Base-by-base conservation (phyloP, 1,140 invertebrate species). In the Bombus sylvicola region DNA sequence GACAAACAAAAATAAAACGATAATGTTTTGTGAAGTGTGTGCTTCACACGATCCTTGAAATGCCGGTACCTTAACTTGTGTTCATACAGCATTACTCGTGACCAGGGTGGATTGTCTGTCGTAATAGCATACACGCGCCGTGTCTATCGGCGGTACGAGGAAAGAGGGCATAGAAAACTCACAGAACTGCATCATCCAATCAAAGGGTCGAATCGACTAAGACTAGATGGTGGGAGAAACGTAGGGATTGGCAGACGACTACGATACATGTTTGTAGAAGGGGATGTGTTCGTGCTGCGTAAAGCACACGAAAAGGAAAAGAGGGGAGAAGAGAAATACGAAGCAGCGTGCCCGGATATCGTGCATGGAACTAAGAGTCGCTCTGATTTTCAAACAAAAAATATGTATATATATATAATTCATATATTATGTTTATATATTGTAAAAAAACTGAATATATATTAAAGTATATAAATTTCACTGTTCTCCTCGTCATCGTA, bases 121-220 rank as follows among this genome's bases (percentile, higher is more conserved):
- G 80, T 89, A 83, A 86, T 73, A 72, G 87, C 53, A 72, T 88
- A 89, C 88, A 89, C 87, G 87, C 84, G 81, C 66, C 85, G 80
- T 64, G 76, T 75, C 53, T 89, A 87, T 86, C 80, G 43, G 64
- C 84, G 80, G 71, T 71, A 83, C 81, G 76, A 84, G 84, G 79
- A 89, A 87, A 89, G 87, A 81, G 80, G 77, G 84, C 88, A 89
- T 69, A 85, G 88, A 89, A 85, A 85, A 81, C 88, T 82, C 80
- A 76, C 87, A 86, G 59, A 57, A 59, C 66, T 74, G 47, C 85
- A 78, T 69, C 88, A 77, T 69, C 88, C 88, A 89, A 89, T 89
- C 80, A 81, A 85, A 89, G 64, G 79, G 62, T 82, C 77, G 59
- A 69, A 66, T 66, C 85, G 85, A 57, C 87, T 88, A 86, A 78